phyloP scores from a whole-genome alignment of 92 coral and sea anemone genomes.

The Muricea muricata region DNA sequence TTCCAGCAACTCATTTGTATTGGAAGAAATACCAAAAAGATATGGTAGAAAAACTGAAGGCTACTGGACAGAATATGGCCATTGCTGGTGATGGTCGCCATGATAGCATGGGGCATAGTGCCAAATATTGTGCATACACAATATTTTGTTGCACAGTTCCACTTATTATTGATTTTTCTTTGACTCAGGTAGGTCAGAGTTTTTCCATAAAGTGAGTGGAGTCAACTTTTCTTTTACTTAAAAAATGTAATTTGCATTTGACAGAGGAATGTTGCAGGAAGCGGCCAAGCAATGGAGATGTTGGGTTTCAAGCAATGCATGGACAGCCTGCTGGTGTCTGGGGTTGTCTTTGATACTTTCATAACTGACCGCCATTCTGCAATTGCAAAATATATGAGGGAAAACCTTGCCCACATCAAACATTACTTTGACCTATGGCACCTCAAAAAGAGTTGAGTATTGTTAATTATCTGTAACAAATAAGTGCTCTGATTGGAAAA shows the following conservation, averaged over 20 bases:
- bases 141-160: conserved; percentile 23
- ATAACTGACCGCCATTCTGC: conserved; percentile 31
- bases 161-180: conserved; percentile 6
- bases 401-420: too few relatives aligned
- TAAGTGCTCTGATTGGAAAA: too few relatives aligned
- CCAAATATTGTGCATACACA: not conserved
- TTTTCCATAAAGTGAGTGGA: too few relatives aligned
- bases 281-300: conserved; percentile 55
- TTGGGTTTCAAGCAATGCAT: too few relatives aligned
- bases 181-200: conserved; percentile 14
- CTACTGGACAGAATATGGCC: not conserved
- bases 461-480: not conserved
- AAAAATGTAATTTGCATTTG: too few relatives aligned
- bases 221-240: not conserved
- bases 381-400: too few relatives aligned
- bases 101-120: not conserved
- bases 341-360: conserved; percentile 28
- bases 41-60: not conserved
- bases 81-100: conserved; percentile 30
- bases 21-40: conserved; percentile 15
- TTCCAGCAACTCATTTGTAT: conserved; percentile 2
- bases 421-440: too few relatives aligned
- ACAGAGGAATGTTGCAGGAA: conserved; percentile 57
- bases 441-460: conserved; percentile 28
- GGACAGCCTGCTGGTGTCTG: conserved; percentile 41